These are phyloP conservation scores for Tachuris rubrigastra DNA, from an alignment of 2,113 vertebrate species.

Conservation along the genomic window DNA sequence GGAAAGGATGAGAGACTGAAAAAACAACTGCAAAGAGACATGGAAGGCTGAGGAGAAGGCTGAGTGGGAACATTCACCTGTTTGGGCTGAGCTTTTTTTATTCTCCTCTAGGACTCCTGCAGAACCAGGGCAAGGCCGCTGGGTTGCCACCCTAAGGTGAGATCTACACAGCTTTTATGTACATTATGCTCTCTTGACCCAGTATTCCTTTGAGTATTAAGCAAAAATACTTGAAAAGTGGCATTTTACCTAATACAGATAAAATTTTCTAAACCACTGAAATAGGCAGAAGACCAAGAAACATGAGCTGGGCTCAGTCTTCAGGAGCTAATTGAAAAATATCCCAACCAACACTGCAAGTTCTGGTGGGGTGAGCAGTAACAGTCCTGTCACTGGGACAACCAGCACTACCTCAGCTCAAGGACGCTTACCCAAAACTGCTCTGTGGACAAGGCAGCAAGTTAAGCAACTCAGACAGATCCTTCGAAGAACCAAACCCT, in stretches of 20 bases:
- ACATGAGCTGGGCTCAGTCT: neutral
- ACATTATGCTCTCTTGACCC: neutral
- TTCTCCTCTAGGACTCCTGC: neutral
- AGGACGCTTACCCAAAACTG: neutral
- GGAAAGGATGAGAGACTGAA: neutral
- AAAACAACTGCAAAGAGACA: neutral
- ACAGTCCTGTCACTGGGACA: neutral
- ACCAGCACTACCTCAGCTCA: neutral
- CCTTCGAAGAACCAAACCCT: neutral
- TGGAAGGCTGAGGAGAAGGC: neutral
- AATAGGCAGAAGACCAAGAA: neutral
- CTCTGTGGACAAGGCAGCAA: neutral
- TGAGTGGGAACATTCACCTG: neutral
- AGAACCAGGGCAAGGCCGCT: neutral
- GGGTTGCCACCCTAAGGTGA: neutral
- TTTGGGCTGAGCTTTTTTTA: neutral
- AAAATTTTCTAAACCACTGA: neutral
- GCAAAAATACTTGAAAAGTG: constrained; percentile 12
- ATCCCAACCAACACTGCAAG: neutral
- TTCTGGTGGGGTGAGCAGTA: neutral
- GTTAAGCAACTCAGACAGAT: neutral
- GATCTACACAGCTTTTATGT: neutral
- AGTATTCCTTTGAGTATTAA: neutral
- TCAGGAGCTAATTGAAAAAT: neutral
- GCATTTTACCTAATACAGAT: neutral